Conservation (phyloP, 2,888 invertebrate species). For the Empis stercorea region DNA sequence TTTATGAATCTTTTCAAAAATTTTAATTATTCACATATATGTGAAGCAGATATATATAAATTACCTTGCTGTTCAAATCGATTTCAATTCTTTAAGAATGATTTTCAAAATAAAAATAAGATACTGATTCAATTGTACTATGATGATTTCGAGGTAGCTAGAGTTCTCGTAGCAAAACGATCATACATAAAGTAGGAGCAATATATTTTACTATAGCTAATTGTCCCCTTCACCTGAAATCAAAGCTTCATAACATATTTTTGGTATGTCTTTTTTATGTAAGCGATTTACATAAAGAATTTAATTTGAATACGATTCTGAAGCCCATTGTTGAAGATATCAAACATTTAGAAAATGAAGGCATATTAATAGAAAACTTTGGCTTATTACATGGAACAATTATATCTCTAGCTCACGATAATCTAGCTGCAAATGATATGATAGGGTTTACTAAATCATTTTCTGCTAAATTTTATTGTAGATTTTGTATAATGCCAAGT, state of each 20-base stretch:
- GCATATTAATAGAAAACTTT: background rate
- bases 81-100: too few species aligned
- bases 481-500: constrained; percentile 1
- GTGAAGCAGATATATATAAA: too few species aligned
- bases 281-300: background rate
- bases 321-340: background rate
- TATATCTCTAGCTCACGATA: background rate
- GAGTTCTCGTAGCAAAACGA: background rate
- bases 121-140: too few species aligned
- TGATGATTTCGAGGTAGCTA: too few species aligned
- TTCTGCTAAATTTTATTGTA: background rate
- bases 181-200: background rate
- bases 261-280: constrained; percentile 3
- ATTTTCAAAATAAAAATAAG: too few species aligned
- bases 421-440: constrained; percentile 1
- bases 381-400: background rate
- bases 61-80: too few species aligned
- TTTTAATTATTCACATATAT: too few species aligned
- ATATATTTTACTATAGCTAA: constrained; percentile 1
- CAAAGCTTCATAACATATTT: background rate
- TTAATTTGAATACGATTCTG: background rate
- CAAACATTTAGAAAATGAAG: background rate
- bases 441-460: constrained; percentile 1
- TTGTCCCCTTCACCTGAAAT: background rate
- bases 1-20: too few species aligned